Evolutionary conservation across 2,888 invertebrate genomes (phyloP).

Genomic region (Parnassius smintheus): DNA sequence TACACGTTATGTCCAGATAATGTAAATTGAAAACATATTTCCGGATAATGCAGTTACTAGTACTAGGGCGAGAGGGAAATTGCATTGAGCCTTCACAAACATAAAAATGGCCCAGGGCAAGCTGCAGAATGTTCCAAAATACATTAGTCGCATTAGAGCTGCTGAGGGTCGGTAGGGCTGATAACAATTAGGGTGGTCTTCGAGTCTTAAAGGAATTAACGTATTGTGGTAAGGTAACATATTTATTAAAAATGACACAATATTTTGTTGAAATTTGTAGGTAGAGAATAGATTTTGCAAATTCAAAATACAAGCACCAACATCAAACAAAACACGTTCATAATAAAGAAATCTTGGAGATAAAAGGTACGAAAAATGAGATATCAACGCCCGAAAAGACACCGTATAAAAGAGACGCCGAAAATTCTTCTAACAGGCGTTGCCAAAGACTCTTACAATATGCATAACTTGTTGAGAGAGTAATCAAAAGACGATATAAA

Average conservation of each 20-base stretch:
- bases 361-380: conserved; percentile 67
- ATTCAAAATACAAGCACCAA: background rate
- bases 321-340: conserved; percentile 53
- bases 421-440: conserved; percentile 65
- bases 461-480: conserved; percentile 80
- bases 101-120: conserved; percentile 77
- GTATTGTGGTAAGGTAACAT: conserved; percentile 65
- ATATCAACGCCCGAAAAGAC: conserved; percentile 59
- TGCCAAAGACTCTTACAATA: conserved; percentile 72
- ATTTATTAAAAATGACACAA: conserved; percentile 49
- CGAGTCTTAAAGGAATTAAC: conserved; percentile 75
- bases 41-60: conserved; percentile 76
- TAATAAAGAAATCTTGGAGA: conserved; percentile 58
- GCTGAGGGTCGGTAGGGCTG: conserved; percentile 71
- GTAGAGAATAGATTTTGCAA: background rate
- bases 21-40: conserved; percentile 79
- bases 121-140: conserved; percentile 80
- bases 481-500: conserved; percentile 81
- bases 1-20: conserved; percentile 60
- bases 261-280: background rate
- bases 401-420: conserved; percentile 58
- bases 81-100: conserved; percentile 68
- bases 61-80: conserved; percentile 57
- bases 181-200: conserved; percentile 79
- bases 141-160: conserved; percentile 80